phyloP scores from a whole-genome alignment of 2,113 vertebrate genomes.

The Ptilorrhoa leucosticta region DNA sequence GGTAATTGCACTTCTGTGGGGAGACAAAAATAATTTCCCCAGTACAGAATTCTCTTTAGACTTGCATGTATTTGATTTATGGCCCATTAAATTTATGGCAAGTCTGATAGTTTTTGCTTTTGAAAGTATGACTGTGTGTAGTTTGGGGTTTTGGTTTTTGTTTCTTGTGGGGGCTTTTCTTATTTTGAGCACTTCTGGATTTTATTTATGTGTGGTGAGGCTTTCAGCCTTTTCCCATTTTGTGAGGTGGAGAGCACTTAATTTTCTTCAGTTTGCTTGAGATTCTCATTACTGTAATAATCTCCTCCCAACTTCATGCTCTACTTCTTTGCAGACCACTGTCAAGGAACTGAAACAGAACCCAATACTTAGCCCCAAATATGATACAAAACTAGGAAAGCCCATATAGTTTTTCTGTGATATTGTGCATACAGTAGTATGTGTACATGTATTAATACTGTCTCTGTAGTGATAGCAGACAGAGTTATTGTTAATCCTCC shows the following conservation, averaged over 20 bases:
- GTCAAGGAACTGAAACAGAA: not conserved
- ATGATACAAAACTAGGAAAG: not conserved
- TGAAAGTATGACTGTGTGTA: accelerated
- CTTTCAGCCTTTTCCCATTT: not conserved
- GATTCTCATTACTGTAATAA: not conserved
- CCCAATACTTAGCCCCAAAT: not conserved
- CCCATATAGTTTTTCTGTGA: not conserved
- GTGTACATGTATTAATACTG: not conserved
- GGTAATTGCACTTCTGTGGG: slow-evolving; percentile 61
- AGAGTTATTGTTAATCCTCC: not conserved
- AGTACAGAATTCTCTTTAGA: not conserved
- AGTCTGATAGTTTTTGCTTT: not conserved
- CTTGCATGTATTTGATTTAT: not conserved
- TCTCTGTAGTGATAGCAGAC: not conserved
- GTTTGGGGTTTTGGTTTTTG: not conserved
- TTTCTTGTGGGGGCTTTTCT: not conserved
- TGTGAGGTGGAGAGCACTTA: not conserved
- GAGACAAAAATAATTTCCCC: not conserved
- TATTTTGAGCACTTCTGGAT: not conserved
- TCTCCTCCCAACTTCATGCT: not conserved
- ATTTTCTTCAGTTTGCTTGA: not conserved
- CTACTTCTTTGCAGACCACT: not conserved
- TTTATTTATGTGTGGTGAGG: not conserved
- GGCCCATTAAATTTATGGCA: not conserved
- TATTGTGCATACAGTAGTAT: not conserved